Percentiles rank a stretch among this genome's conserved stretches.
These are phyloP conservation scores for Anoplius nigerrimus DNA, from an alignment of 2,888 invertebrate genomes.

Conservation along the genomic window DNA sequence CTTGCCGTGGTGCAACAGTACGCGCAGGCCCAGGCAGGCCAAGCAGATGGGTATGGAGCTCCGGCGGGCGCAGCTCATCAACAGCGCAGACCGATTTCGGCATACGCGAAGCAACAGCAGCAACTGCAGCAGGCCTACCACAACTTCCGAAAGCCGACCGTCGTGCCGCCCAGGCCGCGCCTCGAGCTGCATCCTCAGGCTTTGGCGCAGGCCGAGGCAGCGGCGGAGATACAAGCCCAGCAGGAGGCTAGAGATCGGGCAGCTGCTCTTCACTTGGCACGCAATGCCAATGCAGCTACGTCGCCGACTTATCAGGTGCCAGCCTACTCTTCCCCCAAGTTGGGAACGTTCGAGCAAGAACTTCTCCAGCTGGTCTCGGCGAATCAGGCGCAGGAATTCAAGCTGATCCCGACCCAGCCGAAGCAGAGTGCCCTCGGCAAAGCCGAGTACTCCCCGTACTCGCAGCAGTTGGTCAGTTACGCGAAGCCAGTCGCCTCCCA, in stretches of 20 bases:
- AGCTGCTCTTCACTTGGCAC: constrained; percentile 56
- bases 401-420: constrained; percentile 55
- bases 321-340: constrained; percentile 61
- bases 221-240: constrained; percentile 63
- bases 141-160: constrained; percentile 66
- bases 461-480: constrained; percentile 60
- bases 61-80: constrained; percentile 40
- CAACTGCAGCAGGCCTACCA: constrained; percentile 69
- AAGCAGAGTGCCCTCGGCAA: constrained; percentile 47
- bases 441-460: constrained; percentile 51
- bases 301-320: constrained; percentile 58
- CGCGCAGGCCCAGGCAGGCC: constrained; percentile 50
- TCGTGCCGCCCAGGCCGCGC: constrained; percentile 65
- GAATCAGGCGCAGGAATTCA: constrained; percentile 70
- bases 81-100: constrained; percentile 62
- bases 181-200: constrained; percentile 64
- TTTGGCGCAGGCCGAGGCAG: constrained; percentile 61
- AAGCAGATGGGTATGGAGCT: constrained; percentile 42
- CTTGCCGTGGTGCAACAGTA: constrained; percentile 66
- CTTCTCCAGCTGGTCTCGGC: constrained; percentile 67
- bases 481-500: constrained; percentile 46
- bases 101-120: constrained; percentile 68
- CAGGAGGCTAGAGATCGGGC: constrained; percentile 62
- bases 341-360: constrained; percentile 70
- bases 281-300: constrained; percentile 55